Conservation (phyloP, 2,797 vertebrate genomes). For the Octomys mimax region DNA sequence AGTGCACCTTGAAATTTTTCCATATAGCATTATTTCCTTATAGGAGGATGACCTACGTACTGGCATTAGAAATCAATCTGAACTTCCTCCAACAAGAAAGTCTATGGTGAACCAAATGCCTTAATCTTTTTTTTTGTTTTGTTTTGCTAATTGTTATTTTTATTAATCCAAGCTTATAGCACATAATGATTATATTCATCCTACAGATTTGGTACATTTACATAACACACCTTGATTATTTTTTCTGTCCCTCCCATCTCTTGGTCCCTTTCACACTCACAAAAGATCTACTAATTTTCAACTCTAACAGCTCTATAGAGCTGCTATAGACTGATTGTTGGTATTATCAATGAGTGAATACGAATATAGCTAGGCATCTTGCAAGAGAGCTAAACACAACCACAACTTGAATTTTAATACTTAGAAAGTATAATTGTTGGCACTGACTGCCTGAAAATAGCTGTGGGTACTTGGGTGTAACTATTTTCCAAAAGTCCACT, state of each 20-base stretch:
- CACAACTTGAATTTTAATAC: constrained; percentile 17
- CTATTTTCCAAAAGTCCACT: constrained; percentile 63
- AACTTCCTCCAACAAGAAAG: constrained; percentile 9
- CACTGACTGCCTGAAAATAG: constrained; percentile 55
- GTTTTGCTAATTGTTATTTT: background rate
- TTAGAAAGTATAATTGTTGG: background rate
- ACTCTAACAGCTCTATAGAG: background rate
- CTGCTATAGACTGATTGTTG: background rate
- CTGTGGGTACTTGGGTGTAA: constrained; percentile 12
- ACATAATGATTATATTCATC: background rate
- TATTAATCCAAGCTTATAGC: background rate
- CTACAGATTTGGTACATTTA: too few species aligned
- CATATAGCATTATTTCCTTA: background rate
- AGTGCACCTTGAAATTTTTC: background rate
- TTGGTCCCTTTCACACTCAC: background rate
- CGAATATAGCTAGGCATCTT: background rate
- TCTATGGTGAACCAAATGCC: background rate
- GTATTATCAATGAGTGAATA: background rate
- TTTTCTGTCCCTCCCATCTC: background rate
- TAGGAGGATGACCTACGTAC: background rate
- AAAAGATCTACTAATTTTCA: constrained; percentile 25
- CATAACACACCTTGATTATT: background rate
- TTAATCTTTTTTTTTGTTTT: background rate
- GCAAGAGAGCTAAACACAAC: background rate
- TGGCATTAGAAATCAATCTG: constrained; percentile 33